A percentile compares a stretch with the other conserved stretches of the same genome.
phyloP scores from a whole-genome alignment of 1,140 invertebrate species.

The Akabosia matsudoensis region DNA sequence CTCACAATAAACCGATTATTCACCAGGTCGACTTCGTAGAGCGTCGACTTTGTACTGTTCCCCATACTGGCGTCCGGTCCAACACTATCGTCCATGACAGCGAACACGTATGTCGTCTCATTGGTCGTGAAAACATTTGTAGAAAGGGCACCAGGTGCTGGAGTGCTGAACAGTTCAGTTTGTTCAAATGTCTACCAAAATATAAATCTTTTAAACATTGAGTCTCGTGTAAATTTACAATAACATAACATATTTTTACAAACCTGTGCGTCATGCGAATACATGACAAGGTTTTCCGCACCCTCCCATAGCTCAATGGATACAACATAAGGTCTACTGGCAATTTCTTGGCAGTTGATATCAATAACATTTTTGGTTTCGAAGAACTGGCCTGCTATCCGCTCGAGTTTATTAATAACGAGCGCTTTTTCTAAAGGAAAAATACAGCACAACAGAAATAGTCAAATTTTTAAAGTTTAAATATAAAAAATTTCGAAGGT shows the following conservation, averaged over 20 bases:
- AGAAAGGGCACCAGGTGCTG: background rate
- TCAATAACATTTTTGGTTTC: background rate
- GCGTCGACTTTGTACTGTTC: constrained; percentile 15
- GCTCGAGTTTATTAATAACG: background rate
- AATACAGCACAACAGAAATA: background rate
- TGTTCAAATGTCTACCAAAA: background rate
- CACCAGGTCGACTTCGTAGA: constrained; percentile 30
- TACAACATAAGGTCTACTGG: background rate
- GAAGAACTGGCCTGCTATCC: background rate
- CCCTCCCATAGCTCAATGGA: background rate
- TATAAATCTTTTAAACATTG: background rate
- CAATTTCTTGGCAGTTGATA: background rate
- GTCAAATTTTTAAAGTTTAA: no score
- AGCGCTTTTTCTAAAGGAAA: background rate
- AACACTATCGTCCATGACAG: background rate
- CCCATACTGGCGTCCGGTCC: background rate
- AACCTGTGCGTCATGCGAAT: background rate
- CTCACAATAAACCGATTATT: constrained; percentile 1
- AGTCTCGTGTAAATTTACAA: background rate
- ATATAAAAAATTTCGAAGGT: no score
- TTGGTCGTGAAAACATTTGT: background rate
- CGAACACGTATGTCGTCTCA: background rate
- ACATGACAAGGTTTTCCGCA: background rate
- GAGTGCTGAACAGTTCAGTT: background rate
- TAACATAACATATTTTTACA: background rate